Evolutionary conservation across 2,888 invertebrate species (phyloP), one percentile per base, ranked within the genome.

Genomic region (Apodemia hepburni): DNA sequence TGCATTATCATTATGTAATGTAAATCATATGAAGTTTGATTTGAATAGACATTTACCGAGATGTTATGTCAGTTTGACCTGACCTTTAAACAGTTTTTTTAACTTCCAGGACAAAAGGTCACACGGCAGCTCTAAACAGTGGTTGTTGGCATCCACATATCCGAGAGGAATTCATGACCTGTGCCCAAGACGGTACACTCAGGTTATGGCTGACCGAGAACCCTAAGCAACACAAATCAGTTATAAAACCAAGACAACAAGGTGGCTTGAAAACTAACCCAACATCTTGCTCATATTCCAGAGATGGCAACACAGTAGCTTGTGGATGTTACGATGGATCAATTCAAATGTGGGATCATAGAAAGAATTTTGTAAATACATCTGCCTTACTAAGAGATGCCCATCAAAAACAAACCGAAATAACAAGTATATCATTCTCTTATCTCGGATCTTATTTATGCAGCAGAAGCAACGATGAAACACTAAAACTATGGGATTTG

Each of bases 301-400:
- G 96, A 63, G 98, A 98, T 76, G 98, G 98, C 0, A 95, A 95
- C 63, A 93, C 97, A 0, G 96, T 99, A 5, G 97, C 97, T 0
- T 97, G 97, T 64, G 99, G 96, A 0, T 99, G 99, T 78, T 94
- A 93, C 58, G 99, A 99, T 84, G 99, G 99, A 0, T 98, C 97
- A 0, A 94, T 99, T 62, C 99, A 99, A 83, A 95, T 99, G 89
- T 99, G 99, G 99, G 99, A 99, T 78, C 96, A 97, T 61, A 93
- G 98, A 35, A 97, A 96, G 77, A 95, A 95, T 78, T 98, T 95
- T 76, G 98, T 99, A 0, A 98, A 98, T 74, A 97, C 98, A 0
- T 93, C 96, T 0, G 92, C 95, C 66, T 88, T 97, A 17, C 90
- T 97, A 0, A 91, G 98, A 61, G 94, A 93, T 62, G 98, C 97